Evolutionary conservation across 2,113 vertebrate genomes (phyloP).

Genomic region (Notothenia rossii): DNA sequence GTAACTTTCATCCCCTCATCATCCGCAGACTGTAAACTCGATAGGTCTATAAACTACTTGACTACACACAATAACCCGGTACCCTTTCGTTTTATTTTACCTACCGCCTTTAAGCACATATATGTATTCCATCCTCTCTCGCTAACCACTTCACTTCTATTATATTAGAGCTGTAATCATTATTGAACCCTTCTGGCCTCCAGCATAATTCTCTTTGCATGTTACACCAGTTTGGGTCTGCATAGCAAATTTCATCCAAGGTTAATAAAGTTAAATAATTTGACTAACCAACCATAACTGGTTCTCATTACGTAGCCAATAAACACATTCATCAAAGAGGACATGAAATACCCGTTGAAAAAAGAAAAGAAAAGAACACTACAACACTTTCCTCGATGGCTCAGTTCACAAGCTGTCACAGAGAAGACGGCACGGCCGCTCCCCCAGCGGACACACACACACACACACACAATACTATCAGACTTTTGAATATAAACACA

Average conservation of each 20-base stretch:
- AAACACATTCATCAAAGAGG: constrained; percentile 93
- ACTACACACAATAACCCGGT: constrained; percentile 80
- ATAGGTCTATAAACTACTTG: constrained; percentile 81
- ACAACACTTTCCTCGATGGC: constrained; percentile 32
- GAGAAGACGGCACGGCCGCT: constrained; percentile 15
- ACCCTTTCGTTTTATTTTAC: constrained; percentile 75
- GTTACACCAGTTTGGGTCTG: constrained; percentile 90
- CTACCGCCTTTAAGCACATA: constrained; percentile 78
- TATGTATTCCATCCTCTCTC: constrained; percentile 75
- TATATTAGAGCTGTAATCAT: constrained; percentile 89
- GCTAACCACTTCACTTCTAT: constrained; percentile 75
- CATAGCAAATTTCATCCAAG: constrained; percentile 89
- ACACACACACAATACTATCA: constrained; percentile 18
- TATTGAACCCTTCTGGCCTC: constrained; percentile 89
- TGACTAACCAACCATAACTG: constrained; percentile 93
- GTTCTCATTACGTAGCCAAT: constrained; percentile 91
- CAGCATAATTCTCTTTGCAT: constrained; percentile 87
- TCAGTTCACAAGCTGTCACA: constrained; percentile 26
- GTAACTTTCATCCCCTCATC: constrained; percentile 76
- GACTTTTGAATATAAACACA: constrained; percentile 55
- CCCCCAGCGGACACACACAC: constrained; percentile 14
- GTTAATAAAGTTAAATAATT: constrained; percentile 97
- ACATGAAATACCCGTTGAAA: constrained; percentile 83
- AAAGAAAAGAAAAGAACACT: constrained; percentile 4
- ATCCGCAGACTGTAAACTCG: constrained; percentile 76